phyloP scores from a whole-genome alignment of 2,113 vertebrate species.

The Addax nasomaculatus region DNA sequence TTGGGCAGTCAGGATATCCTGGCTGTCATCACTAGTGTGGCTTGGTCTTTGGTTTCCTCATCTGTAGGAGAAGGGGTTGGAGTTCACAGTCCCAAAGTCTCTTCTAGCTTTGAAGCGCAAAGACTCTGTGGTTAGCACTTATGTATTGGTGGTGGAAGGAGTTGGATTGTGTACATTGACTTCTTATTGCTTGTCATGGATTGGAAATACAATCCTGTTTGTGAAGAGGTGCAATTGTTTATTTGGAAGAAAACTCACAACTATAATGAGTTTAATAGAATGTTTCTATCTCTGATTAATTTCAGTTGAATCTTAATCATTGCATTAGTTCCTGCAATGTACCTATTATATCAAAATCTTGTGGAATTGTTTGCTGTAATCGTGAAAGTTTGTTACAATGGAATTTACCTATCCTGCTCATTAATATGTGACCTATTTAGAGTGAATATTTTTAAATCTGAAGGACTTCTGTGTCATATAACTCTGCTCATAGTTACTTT shows the following conservation, averaged over 20 bases:
- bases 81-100: background rate
- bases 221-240: background rate
- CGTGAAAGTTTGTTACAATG: slow-evolving; percentile 25
- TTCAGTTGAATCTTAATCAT: slow-evolving; percentile 35
- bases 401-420: slow-evolving; percentile 9
- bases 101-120: background rate
- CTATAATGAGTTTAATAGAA: background rate
- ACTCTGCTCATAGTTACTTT: background rate
- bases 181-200: background rate
- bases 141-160: background rate
- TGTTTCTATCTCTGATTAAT: slow-evolving; percentile 4
- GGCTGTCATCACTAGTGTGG: background rate
- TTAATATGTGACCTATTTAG: slow-evolving; percentile 27
- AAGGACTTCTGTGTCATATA: slow-evolving; percentile 15
- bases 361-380: background rate
- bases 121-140: background rate
- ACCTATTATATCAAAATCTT: background rate
- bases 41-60: background rate
- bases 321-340: background rate
- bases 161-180: background rate
- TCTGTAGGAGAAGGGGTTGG: background rate
- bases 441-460: slow-evolving; percentile 19
- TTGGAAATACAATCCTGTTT: background rate
- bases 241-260: background rate
- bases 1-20: background rate